Percentiles rank a stretch among this genome's conserved stretches.
Evolutionary conservation across 2,113 vertebrate species (phyloP).

Genomic region (Calypte anna): DNA sequence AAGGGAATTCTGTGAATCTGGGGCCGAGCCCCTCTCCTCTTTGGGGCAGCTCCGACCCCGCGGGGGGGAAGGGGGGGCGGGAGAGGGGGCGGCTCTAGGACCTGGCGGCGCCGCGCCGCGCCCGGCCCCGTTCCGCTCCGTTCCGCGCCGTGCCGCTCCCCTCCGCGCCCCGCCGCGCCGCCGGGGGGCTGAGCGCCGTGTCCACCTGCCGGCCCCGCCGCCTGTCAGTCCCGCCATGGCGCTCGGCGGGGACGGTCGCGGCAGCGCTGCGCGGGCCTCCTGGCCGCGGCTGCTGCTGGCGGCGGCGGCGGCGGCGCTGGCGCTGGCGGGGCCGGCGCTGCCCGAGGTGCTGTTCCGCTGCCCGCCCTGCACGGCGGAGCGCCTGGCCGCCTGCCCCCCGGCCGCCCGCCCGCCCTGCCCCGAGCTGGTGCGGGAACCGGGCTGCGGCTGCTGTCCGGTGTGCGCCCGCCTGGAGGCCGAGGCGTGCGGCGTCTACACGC

Average conservation of each 20-base stretch:
- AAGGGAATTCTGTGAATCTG: background rate
- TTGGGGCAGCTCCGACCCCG: background rate
- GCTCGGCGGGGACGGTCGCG: slow-evolving; percentile 28
- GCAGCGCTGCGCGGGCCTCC: slow-evolving; percentile 49
- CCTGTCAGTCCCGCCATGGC: slow-evolving; percentile 52
- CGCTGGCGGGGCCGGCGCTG: slow-evolving; percentile 20
- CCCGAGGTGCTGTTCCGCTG: slow-evolving; percentile 88
- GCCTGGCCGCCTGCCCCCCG: slow-evolving; percentile 69
- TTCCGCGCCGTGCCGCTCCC: slow-evolving; percentile 31
- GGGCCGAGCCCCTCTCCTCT: background rate
- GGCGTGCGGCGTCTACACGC: slow-evolving; percentile 88
- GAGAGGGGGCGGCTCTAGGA: slow-evolving; percentile 44
- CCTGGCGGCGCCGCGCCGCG: background rate
- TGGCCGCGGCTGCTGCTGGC: slow-evolving; percentile 32
- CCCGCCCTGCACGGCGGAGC: slow-evolving; percentile 83
- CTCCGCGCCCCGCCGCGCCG: background rate
- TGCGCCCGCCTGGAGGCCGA: slow-evolving; percentile 76
- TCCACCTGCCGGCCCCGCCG: slow-evolving; percentile 70
- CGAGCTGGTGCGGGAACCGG: slow-evolving; percentile 75
- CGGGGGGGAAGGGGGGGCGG: background rate
- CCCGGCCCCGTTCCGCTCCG: background rate
- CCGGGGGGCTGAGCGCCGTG: slow-evolving; percentile 53
- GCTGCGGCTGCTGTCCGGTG: slow-evolving; percentile 87
- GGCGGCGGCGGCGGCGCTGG: slow-evolving; percentile 42
- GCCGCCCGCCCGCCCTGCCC: slow-evolving; percentile 70